These are phyloP conservation scores for Ormyrus pomaceus DNA, from an alignment of 2,888 invertebrate species.

Conservation along the genomic window DNA sequence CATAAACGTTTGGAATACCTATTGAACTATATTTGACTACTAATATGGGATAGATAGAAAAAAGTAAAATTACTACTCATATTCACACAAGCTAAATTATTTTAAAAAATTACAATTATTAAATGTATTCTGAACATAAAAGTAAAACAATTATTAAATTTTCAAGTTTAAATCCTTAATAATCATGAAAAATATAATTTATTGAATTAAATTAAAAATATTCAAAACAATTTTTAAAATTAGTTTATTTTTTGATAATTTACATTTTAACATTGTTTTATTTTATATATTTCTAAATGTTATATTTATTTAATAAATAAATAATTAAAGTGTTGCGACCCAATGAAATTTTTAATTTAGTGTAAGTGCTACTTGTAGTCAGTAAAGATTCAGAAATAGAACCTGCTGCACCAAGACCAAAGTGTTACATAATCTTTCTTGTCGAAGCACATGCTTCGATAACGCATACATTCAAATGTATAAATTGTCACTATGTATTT, in stretches of 20 bases:
- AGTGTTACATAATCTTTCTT: constrained; percentile 67
- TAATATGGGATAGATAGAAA: too few relatives aligned
- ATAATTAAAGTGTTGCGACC: constrained; percentile 7
- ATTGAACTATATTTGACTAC: too few relatives aligned
- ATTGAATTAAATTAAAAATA: not conserved
- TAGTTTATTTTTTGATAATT: not conserved
- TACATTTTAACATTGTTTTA: not conserved
- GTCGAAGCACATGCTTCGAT: constrained; percentile 59
- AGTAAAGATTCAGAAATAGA: constrained; percentile 70
- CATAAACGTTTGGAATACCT: too few relatives aligned
- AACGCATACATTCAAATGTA: constrained; percentile 21
- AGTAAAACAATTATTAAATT: not conserved
- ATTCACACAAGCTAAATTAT: not conserved
- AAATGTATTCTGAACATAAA: not conserved
- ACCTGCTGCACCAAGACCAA: constrained; percentile 61
- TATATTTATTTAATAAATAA: constrained; percentile 14
- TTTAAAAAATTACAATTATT: not conserved
- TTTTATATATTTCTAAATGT: not conserved
- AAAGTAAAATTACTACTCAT: not conserved
- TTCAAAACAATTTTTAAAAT: not conserved
- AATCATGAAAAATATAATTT: not conserved
- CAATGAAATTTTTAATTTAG: constrained; percentile 27
- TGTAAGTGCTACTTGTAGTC: constrained; percentile 59
- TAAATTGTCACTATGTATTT: constrained; percentile 22
- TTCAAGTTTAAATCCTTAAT: not conserved